Evolutionary conservation across 2,888 invertebrate genomes (phyloP).

Genomic region (Mythimna lalbum): DNA sequence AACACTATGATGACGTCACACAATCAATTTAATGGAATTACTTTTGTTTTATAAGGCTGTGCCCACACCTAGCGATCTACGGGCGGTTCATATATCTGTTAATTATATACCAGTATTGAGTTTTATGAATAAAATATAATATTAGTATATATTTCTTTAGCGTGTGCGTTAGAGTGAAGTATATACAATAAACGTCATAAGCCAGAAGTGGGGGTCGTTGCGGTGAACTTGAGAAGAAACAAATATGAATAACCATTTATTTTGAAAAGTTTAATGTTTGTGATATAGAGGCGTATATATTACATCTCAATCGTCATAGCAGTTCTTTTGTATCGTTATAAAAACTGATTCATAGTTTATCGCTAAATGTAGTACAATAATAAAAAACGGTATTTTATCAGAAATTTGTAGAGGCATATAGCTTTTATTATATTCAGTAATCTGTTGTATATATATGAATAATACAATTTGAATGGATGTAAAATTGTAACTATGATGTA

Average conservation of each 20-base stretch:
- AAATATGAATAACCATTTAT: conserved; percentile 29
- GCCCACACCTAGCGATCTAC: conserved; percentile 65
- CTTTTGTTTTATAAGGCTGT: conserved; percentile 58
- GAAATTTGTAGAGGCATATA: conserved; percentile 42
- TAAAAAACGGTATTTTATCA: conserved; percentile 37
- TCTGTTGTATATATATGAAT: conserved; percentile 52
- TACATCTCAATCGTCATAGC: conserved; percentile 45
- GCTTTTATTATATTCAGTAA: conserved; percentile 43
- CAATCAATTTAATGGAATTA: conserved; percentile 43
- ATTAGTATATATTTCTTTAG: conserved; percentile 11
- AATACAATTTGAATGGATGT: conserved; percentile 46
- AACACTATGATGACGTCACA: conserved; percentile 50
- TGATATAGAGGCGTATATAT: conserved; percentile 19
- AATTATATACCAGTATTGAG: conserved; percentile 20
- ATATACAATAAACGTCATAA: conserved; percentile 18
- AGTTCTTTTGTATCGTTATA: conserved; percentile 29
- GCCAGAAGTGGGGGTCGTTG: conserved; percentile 12
- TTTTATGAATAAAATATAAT: conserved; percentile 25
- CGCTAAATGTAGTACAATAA: conserved; percentile 37
- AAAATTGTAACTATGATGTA: conserved; percentile 26
- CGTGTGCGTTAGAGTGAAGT: conserved; percentile 12
- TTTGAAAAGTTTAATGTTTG: conserved; percentile 36
- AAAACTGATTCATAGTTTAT: conserved; percentile 35
- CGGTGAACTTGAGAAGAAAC: conserved; percentile 9
- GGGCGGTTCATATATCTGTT: conserved; percentile 51